phyloP scores from a whole-genome alignment of 2,888 invertebrate genomes.

The Dasypogon diadema region DNA sequence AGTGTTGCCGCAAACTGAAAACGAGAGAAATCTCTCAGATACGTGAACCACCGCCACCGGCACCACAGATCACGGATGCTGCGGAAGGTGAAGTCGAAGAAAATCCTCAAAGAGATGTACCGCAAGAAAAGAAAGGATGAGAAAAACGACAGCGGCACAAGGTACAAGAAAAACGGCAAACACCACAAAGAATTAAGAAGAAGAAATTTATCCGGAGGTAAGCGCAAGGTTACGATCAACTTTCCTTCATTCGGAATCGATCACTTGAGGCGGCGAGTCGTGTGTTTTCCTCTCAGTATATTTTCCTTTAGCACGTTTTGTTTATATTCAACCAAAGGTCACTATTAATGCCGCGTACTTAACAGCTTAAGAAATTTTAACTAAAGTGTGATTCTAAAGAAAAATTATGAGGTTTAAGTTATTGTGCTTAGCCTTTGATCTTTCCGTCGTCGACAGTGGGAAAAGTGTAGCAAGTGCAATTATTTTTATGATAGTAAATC shows the following conservation, averaged over 20 bases:
- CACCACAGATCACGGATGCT: no score
- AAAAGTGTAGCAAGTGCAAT: not conserved
- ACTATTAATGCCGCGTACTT: not conserved
- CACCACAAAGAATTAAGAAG: constrained; percentile 30
- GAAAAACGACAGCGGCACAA: constrained; percentile 1
- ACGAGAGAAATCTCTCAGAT: not conserved
- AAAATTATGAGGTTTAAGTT: constrained; percentile 11
- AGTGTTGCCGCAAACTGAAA: not conserved
- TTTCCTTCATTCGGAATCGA: constrained; percentile 54
- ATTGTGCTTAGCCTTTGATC: not conserved
- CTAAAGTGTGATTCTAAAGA: not conserved
- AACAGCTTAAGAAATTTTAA: not conserved
- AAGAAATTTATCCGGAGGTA: constrained; percentile 34
- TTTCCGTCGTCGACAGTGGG: not conserved
- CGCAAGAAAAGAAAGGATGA: constrained; percentile 20
- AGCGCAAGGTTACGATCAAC: constrained; percentile 52
- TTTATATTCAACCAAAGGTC: constrained; percentile 5
- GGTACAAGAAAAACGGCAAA: not conserved
- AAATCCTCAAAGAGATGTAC: constrained; percentile 6
- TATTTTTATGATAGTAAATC: no score
- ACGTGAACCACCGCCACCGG: not conserved
- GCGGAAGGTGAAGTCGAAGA: not conserved
- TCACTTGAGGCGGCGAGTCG: constrained; percentile 55
- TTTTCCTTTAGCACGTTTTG: constrained; percentile 16
- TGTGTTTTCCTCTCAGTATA: not conserved